Percentiles rank a stretch among this genome's conserved stretches.
Conservation (phyloP, 2,113 vertebrate genomes). For the Loxodonta africana region DNA sequence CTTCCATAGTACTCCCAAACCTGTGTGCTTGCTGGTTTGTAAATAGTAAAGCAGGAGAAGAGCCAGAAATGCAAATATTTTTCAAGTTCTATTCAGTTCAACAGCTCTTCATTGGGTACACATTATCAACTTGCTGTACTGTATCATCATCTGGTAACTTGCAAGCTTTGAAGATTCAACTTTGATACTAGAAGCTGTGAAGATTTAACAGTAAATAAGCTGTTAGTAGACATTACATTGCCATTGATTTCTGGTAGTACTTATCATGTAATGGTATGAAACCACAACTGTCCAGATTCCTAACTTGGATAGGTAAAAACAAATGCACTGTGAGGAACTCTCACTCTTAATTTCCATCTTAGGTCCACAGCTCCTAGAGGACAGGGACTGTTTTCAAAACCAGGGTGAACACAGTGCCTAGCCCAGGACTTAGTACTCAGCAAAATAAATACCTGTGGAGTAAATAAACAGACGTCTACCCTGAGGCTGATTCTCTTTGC, state of each 20-base stretch:
- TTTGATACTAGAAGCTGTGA: neutral
- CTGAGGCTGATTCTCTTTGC: neutral
- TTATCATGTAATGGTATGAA: constrained; percentile 30
- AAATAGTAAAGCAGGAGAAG: constrained; percentile 13
- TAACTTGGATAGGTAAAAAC: constrained; percentile 8
- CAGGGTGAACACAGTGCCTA: neutral
- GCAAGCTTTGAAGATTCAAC: constrained; percentile 41
- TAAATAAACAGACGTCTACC: constrained; percentile 15
- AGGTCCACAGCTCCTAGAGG: neutral
- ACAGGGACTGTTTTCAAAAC: neutral
- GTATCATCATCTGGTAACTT: neutral
- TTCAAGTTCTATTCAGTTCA: neutral
- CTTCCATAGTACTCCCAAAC: neutral
- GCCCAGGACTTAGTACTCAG: neutral
- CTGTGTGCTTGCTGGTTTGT: neutral
- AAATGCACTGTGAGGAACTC: constrained; percentile 4
- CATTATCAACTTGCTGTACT: neutral
- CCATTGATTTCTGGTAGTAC: neutral
- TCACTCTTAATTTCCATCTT: constrained; percentile 19
- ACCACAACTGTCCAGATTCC: neutral
- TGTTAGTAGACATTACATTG: constrained; percentile 35
- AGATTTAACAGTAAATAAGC: neutral
- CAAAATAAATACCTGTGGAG: constrained; percentile 1
- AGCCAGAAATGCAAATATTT: neutral
- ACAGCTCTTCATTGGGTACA: neutral